Conservation (phyloP, 1,140 invertebrate genomes). For the Ceratosolen solmsi region DNA sequence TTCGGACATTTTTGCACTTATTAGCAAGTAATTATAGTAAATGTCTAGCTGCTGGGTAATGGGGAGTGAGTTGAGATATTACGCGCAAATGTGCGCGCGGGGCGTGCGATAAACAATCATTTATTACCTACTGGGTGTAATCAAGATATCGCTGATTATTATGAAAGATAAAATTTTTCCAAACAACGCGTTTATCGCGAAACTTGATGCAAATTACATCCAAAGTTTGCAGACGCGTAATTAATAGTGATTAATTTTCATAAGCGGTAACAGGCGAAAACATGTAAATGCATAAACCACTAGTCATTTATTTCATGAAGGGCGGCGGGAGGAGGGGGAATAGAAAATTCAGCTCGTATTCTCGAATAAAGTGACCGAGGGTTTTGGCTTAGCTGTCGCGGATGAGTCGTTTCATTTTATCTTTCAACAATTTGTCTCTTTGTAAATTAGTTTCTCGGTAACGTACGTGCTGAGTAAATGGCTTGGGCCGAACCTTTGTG, state of each 20-base stretch:
- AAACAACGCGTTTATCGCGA: background rate
- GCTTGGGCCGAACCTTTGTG: no score
- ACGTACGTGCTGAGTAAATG: no score
- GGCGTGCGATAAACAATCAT: background rate
- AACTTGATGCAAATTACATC: no score
- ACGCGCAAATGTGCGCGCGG: no score
- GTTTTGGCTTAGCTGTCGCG: background rate
- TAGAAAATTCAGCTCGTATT: no score
- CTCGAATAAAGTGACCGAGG: no score
- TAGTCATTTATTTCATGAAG: no score
- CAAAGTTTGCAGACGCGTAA: no score
- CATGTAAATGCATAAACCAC: no score
- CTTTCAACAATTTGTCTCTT: background rate
- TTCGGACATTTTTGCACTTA: background rate
- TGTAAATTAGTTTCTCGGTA: background rate
- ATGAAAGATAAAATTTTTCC: background rate
- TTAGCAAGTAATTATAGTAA: background rate
- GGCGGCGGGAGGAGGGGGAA: no score
- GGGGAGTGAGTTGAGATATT: background rate
- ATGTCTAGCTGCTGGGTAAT: background rate
- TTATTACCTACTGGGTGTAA: background rate
- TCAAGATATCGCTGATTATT: background rate
- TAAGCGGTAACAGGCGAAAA: no score
- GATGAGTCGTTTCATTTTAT: background rate
- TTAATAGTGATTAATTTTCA: no score